phyloP scores from a whole-genome alignment of 2,113 vertebrate genomes.

The Raja brachyura region DNA sequence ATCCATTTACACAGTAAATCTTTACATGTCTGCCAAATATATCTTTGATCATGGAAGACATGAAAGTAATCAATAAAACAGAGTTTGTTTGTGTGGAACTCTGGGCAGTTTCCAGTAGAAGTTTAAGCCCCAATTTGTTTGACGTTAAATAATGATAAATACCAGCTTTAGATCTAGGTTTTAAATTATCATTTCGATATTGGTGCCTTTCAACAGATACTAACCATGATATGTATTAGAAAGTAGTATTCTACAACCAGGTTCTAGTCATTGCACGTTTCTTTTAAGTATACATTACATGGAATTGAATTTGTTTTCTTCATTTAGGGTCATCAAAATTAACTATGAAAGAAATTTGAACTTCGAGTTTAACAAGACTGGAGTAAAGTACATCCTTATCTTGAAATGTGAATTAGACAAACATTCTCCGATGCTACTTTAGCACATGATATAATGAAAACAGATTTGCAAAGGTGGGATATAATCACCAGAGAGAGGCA shows the following conservation, averaged over 20 bases:
- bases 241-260: background rate
- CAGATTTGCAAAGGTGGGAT: background rate
- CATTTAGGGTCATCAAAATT: too few relatives aligned
- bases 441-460: background rate
- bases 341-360: background rate
- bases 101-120: background rate
- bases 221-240: background rate
- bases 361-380: background rate
- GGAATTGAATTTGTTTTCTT: background rate
- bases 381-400: background rate
- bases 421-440: background rate
- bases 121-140: background rate
- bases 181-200: background rate
- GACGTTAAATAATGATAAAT: background rate
- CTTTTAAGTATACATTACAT: background rate
- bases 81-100: background rate
- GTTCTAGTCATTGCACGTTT: background rate
- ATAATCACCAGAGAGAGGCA: background rate
- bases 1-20: constrained; percentile 18
- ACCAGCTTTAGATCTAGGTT: background rate
- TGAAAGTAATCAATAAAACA: background rate
- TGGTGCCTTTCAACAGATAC: background rate
- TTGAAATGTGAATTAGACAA: background rate
- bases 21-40: constrained; percentile 14
- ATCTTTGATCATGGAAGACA: constrained; percentile 4